Conservation (phyloP, 1,140 invertebrate species). For the Drosophila pachea region DNA sequence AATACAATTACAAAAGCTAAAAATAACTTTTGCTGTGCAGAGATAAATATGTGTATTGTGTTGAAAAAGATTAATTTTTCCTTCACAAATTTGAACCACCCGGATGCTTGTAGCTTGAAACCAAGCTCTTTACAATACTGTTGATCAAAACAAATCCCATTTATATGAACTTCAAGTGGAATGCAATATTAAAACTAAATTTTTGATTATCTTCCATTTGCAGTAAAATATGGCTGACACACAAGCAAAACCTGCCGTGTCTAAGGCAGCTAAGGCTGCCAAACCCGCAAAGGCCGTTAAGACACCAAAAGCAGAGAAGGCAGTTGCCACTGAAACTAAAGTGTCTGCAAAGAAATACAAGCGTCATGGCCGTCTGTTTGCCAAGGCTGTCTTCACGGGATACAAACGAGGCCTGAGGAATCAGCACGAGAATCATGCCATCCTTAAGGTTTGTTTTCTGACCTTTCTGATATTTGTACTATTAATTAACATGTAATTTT, state of each 20-base stretch:
- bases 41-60: constrained; percentile 29
- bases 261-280: constrained; percentile 79
- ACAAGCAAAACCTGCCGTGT: constrained; percentile 74
- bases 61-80: constrained; percentile 17
- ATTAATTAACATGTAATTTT: not conserved
- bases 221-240: constrained; percentile 77
- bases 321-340: constrained; percentile 80
- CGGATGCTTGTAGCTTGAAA: constrained; percentile 52
- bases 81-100: not conserved
- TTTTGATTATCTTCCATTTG: constrained; percentile 4
- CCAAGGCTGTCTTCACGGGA: constrained; percentile 98
- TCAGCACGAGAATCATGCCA: constrained; percentile 97
- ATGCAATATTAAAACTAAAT: constrained; percentile 9
- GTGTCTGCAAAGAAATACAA: constrained; percentile 81
- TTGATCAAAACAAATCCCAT: constrained; percentile 56
- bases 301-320: constrained; percentile 82
- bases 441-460: constrained; percentile 87
- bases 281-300: constrained; percentile 82
- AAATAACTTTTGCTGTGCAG: constrained; percentile 40
- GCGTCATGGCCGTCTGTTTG: constrained; percentile 91
- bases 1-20: constrained; percentile 9
- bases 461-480: not conserved
- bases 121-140: not conserved
- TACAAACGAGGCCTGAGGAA: constrained; percentile 98
- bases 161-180: constrained; percentile 1